Conservation (phyloP, 2,888 invertebrate genomes). For the Caradrina kadenii region DNA sequence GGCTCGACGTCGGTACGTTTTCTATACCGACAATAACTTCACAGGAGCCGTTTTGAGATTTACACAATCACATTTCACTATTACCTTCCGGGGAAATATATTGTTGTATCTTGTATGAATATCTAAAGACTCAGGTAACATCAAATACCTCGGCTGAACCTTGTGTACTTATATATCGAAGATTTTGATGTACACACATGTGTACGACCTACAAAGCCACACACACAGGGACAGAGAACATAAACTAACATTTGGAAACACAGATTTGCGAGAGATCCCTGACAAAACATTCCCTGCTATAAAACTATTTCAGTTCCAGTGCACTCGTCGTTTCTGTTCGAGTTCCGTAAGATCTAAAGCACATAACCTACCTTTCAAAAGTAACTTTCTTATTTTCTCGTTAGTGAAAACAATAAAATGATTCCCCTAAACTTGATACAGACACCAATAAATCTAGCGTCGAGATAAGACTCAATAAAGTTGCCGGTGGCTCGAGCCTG, state of each 20-base stretch:
- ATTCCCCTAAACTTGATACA: slow-evolving; percentile 79
- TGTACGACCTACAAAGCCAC: slow-evolving; percentile 10
- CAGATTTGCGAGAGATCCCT: slow-evolving; percentile 40
- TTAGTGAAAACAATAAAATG: slow-evolving; percentile 78
- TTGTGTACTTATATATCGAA: slow-evolving; percentile 22
- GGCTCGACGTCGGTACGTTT: slow-evolving; percentile 64
- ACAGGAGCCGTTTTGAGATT: slow-evolving; percentile 66
- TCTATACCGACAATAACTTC: slow-evolving; percentile 71
- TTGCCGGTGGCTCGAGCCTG: slow-evolving; percentile 81
- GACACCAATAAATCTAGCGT: slow-evolving; percentile 83
- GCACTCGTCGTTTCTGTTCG: slow-evolving; percentile 40
- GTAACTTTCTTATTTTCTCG: slow-evolving; percentile 58
- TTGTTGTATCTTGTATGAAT: slow-evolving; percentile 44
- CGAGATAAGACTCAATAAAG: slow-evolving; percentile 87
- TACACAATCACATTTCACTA: slow-evolving; percentile 63
- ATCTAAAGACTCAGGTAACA: slow-evolving; percentile 24
- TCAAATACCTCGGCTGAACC: slow-evolving; percentile 22
- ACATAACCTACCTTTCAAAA: slow-evolving; percentile 43
- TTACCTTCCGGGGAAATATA: slow-evolving; percentile 44
- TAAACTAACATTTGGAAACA: slow-evolving; percentile 38
- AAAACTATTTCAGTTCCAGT: slow-evolving; percentile 58
- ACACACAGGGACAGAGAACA: slow-evolving; percentile 11
- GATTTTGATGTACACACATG: slow-evolving; percentile 14
- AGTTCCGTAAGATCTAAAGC: slow-evolving; percentile 30
- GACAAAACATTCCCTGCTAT: slow-evolving; percentile 38